phyloP scores from a whole-genome alignment of 2,113 vertebrate species.

The Tapirus terrestris region DNA sequence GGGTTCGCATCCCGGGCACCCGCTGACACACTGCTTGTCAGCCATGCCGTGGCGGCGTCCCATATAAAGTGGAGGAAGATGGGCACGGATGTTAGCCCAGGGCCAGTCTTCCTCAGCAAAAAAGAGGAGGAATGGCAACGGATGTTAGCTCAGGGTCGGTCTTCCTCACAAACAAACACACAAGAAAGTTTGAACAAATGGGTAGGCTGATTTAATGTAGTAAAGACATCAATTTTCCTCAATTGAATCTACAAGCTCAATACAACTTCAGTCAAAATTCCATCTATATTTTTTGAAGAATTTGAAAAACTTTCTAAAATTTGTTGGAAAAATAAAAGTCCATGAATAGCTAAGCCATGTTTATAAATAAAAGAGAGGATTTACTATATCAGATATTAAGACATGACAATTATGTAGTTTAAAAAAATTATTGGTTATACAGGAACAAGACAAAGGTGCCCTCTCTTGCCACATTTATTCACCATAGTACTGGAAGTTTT shows the following conservation, averaged over 20 bases:
- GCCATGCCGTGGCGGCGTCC: no score
- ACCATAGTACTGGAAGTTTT: no score
- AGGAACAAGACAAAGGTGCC: no score
- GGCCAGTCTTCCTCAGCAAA: no score
- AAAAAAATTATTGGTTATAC: not conserved
- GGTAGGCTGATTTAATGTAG: not conserved
- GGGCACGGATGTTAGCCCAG: no score
- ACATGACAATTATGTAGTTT: not conserved
- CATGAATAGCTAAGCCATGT: not conserved
- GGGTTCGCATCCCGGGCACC: no score
- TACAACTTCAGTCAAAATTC: not conserved
- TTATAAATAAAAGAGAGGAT: not conserved
- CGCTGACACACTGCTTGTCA: no score
- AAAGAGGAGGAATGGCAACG: no score
- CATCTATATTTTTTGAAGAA: not conserved
- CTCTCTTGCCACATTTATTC: no score
- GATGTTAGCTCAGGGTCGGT: no score
- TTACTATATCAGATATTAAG: not conserved
- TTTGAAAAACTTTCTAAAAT: conserved; percentile 16
- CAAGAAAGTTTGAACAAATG: not conserved
- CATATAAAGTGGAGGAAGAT: no score
- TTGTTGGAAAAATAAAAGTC: conserved; percentile 14
- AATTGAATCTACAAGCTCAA: not conserved
- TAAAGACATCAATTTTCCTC: not conserved
- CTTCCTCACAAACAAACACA: no score